Conservation (phyloP, 1,140 invertebrate species). For the Zaprionus inermis region DNA sequence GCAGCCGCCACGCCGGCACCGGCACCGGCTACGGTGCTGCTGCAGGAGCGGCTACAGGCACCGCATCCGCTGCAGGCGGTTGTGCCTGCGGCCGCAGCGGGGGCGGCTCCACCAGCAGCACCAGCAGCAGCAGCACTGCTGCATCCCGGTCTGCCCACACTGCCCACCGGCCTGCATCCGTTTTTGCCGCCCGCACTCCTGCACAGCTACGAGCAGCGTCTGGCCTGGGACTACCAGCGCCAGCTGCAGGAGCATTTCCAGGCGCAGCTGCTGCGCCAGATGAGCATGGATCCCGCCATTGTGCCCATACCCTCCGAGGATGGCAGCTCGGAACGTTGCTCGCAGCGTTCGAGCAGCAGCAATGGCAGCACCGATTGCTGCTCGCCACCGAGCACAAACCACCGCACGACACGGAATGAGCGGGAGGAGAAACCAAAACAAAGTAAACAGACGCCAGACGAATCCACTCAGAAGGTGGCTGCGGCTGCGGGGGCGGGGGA, state of each 20-base stretch:
- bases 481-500: slow-evolving; percentile 84
- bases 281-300: slow-evolving; percentile 78
- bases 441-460: slow-evolving; percentile 59
- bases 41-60: slow-evolving; percentile 39
- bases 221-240: slow-evolving; percentile 86
- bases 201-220: slow-evolving; percentile 84
- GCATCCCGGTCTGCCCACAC: slow-evolving; percentile 42
- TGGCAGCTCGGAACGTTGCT: slow-evolving; percentile 85
- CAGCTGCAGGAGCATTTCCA: slow-evolving; percentile 85
- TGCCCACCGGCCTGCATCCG: slow-evolving; percentile 55
- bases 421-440: slow-evolving; percentile 17
- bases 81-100: slow-evolving; percentile 1
- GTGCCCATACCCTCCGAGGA: slow-evolving; percentile 80
- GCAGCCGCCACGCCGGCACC: slow-evolving; percentile 19
- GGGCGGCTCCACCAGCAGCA: not conserved
- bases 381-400: slow-evolving; percentile 79
- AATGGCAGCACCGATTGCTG: slow-evolving; percentile 88
- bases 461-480: slow-evolving; percentile 16
- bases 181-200: slow-evolving; percentile 76
- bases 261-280: slow-evolving; percentile 79
- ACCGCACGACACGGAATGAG: slow-evolving; percentile 4
- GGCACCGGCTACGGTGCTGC: not conserved
- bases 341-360: slow-evolving; percentile 84
- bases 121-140: slow-evolving; percentile 12
- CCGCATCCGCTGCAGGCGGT: slow-evolving; percentile 11